phyloP scores from a whole-genome alignment of 2,113 vertebrate genomes.

The Tyto alba region DNA sequence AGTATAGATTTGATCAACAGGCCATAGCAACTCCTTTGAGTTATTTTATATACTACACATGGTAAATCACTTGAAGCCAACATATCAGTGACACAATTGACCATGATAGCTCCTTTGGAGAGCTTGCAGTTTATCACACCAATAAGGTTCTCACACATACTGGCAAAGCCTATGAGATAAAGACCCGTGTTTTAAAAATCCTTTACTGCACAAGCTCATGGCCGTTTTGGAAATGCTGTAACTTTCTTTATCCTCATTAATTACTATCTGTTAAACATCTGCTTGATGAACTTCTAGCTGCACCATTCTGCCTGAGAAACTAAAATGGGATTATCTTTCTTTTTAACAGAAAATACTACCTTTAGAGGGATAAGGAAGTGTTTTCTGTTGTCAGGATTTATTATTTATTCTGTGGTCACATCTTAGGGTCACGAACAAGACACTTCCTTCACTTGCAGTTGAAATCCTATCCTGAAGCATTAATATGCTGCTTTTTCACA shows the following conservation, averaged over 20 bases:
- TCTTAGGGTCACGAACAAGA: neutral
- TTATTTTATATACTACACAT: neutral
- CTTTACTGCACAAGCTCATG: neutral
- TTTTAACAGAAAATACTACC: neutral
- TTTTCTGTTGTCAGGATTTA: neutral
- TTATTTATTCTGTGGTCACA: conserved; percentile 17
- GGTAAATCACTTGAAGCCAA: neutral
- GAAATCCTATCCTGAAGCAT: conserved; percentile 9
- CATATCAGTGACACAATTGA: neutral
- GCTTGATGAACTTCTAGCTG: neutral
- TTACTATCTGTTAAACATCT: neutral
- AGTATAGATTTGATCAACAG: neutral
- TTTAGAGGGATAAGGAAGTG: neutral
- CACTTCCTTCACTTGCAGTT: neutral
- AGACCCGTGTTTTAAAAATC: neutral
- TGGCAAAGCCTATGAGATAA: neutral
- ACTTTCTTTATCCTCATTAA: neutral
- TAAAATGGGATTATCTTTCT: neutral
- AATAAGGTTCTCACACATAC: neutral
- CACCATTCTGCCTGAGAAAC: neutral
- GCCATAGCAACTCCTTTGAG: neutral
- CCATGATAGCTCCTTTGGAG: conserved; percentile 20
- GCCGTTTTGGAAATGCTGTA: neutral
- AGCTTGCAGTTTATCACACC: conserved; percentile 6
- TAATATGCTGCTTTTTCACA: conserved; percentile 27